Evolutionary conservation across 2,797 vertebrate species (phyloP).

Genomic region (Antrozous pallidus): DNA sequence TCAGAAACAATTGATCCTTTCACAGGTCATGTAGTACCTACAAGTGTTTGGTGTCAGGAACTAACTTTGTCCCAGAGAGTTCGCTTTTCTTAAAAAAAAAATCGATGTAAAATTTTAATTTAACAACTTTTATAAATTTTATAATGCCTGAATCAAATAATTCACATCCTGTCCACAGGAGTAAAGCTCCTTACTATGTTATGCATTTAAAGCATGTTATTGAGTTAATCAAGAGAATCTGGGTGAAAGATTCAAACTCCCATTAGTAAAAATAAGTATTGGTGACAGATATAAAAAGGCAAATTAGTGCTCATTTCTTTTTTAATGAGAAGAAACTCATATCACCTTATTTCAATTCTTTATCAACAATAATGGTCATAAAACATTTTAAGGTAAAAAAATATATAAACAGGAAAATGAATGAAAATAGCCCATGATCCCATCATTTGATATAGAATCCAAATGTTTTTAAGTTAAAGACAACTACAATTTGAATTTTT

Average conservation of each 20-base stretch:
- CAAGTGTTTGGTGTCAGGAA: not conserved
- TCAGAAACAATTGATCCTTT: not conserved
- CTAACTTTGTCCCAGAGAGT: not conserved
- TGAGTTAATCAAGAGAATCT: not conserved
- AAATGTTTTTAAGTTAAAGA: not conserved
- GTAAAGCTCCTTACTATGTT: not conserved
- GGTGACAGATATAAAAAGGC: not conserved
- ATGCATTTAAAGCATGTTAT: not conserved
- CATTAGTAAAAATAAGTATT: not conserved
- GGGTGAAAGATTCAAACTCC: not conserved
- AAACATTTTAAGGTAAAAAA: constrained; percentile 22
- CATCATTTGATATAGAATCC: not conserved
- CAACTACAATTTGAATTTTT: not conserved
- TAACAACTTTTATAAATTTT: not conserved
- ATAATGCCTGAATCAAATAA: not conserved
- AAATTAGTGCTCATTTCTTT: not conserved
- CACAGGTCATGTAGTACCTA: not conserved
- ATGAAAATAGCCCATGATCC: not conserved
- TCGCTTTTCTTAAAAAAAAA: not conserved
- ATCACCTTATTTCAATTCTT: not conserved
- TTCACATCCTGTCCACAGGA: not conserved
- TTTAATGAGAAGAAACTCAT: not conserved
- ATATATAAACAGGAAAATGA: not conserved
- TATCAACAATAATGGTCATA: not conserved
- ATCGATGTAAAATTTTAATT: not conserved